These are phyloP conservation scores for Vanessa tameamea DNA, from an alignment of 1,140 invertebrate genomes.

Conservation along the genomic window DNA sequence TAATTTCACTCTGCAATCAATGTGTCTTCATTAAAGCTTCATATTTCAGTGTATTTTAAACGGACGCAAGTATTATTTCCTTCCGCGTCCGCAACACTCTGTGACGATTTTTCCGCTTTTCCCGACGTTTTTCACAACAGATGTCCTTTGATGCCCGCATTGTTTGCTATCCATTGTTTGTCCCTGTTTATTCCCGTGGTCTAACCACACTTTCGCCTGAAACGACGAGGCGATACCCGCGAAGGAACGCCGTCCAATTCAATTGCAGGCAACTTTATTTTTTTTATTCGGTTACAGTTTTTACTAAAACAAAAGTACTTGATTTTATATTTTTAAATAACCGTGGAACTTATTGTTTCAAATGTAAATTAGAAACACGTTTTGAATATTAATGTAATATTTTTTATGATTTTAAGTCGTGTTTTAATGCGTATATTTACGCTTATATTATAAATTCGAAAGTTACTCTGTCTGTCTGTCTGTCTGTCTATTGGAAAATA, in stretches of 20 bases:
- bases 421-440: no score
- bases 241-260: neutral
- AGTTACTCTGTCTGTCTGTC: no score
- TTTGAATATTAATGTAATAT: no score
- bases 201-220: slow-evolving; percentile 4
- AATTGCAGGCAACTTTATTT: neutral
- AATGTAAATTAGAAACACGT: no score
- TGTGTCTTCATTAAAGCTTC: neutral
- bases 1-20: neutral
- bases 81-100: slow-evolving; percentile 6
- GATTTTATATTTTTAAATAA: no score
- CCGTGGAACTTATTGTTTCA: no score
- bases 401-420: no score
- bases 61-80: slow-evolving; percentile 16
- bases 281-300: neutral
- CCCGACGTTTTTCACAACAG: slow-evolving; percentile 43
- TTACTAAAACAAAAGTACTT: no score
- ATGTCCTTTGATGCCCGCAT: slow-evolving; percentile 50
- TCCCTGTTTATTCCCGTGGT: slow-evolving; percentile 43
- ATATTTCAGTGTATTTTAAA: slow-evolving; percentile 17
- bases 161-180: slow-evolving; percentile 49
- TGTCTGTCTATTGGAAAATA: no score
- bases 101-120: slow-evolving; percentile 35
- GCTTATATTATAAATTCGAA: no score
- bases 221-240: neutral